Conservation (phyloP, 2,797 vertebrate species). For the Epinephelus malabaricus region DNA sequence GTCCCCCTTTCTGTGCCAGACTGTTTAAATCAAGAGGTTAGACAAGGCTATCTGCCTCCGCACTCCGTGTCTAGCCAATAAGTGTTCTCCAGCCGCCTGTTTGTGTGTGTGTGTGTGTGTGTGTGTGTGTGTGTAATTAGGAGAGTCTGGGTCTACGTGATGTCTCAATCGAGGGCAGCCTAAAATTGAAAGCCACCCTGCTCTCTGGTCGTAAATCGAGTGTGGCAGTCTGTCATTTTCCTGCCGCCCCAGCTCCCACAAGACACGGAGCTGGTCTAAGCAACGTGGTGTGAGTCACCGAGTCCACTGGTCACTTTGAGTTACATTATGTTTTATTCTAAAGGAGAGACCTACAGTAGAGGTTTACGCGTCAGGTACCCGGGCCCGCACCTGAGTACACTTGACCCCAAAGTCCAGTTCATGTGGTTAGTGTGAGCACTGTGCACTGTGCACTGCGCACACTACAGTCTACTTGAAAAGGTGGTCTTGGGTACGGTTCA, state of each 20-base stretch:
- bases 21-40: slow-evolving; percentile 72
- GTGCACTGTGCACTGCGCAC: too few species aligned
- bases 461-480: too few species aligned
- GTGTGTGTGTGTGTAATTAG: slow-evolving; percentile 63
- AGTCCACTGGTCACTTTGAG: slow-evolving; percentile 48
- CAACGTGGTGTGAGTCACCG: slow-evolving; percentile 56
- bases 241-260: slow-evolving; percentile 48
- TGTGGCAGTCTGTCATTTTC: slow-evolving; percentile 69
- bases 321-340: slow-evolving; percentile 47
- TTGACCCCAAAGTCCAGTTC: not conserved
- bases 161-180: slow-evolving; percentile 68
- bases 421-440: not conserved
- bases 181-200: slow-evolving; percentile 72
- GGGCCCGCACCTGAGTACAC: too few species aligned
- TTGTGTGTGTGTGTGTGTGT: slow-evolving; percentile 27
- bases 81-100: slow-evolving; percentile 41
- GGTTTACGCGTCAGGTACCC: too few species aligned
- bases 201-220: slow-evolving; percentile 64
- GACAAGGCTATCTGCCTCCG: slow-evolving; percentile 64
- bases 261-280: slow-evolving; percentile 33
- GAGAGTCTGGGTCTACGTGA: slow-evolving; percentile 72
- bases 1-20: slow-evolving; percentile 42
- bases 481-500: too few species aligned
- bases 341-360: slow-evolving; percentile 14
- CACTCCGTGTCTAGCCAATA: slow-evolving; percentile 63